Percentiles rank a stretch among this genome's conserved stretches.
These are phyloP conservation scores for Hyppa rectilinea DNA, from an alignment of 2,888 invertebrate genomes.

Conservation along the genomic window DNA sequence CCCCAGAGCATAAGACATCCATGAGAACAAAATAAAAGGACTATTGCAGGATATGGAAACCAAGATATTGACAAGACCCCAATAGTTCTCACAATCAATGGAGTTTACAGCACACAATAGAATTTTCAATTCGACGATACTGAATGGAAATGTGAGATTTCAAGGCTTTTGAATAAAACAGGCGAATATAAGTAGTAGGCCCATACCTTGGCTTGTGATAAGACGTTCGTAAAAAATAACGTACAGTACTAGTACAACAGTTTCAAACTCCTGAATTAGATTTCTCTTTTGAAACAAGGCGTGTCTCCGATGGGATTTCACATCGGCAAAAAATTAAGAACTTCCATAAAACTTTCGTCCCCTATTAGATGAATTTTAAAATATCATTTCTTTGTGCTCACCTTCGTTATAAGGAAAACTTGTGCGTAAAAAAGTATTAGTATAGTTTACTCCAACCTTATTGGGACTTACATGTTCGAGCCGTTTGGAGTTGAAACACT, in stretches of 20 bases:
- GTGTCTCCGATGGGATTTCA: not conserved
- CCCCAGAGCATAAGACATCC: too few relatives aligned
- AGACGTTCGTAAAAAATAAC: not conserved
- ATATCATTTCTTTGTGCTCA: not conserved
- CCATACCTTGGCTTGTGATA: not conserved
- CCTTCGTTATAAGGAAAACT: not conserved
- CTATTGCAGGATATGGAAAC: too few relatives aligned
- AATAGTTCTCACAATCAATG: constrained; percentile 3
- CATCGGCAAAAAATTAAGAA: not conserved
- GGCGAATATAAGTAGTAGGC: constrained; percentile 7
- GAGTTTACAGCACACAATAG: constrained; percentile 7
- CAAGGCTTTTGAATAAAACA: constrained; percentile 1
- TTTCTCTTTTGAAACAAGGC: not conserved
- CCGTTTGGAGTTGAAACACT: too few relatives aligned
- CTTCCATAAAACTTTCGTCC: not conserved
- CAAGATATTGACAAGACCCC: not conserved
- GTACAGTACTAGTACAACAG: not conserved
- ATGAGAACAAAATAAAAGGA: too few relatives aligned
- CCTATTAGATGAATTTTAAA: not conserved
- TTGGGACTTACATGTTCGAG: too few relatives aligned
- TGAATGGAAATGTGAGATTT: constrained; percentile 11
- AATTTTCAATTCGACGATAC: constrained; percentile 27
- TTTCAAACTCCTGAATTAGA: not conserved
- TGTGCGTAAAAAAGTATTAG: not conserved
- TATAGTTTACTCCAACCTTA: too few relatives aligned